phyloP scores from a whole-genome alignment of 2,113 vertebrate species.

The Pimephales promelas region DNA sequence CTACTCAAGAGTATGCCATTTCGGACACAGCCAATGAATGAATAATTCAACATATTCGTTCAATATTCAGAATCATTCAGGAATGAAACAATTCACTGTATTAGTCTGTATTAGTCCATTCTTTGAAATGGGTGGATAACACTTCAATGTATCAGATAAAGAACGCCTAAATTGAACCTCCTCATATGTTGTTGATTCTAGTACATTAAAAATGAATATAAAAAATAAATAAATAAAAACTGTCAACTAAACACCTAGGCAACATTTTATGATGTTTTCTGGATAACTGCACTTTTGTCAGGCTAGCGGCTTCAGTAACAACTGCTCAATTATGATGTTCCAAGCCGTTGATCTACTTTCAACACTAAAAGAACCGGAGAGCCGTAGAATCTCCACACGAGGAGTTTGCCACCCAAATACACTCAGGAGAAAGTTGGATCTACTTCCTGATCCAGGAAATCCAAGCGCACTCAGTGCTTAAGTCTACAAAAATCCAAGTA shows the following conservation, averaged over 20 bases:
- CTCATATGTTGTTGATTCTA: background rate
- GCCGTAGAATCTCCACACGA: background rate
- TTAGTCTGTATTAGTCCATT: too few relatives aligned
- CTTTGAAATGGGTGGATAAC: too few relatives aligned
- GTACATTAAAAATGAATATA: background rate
- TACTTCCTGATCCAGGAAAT: conserved; percentile 1
- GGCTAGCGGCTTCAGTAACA: background rate
- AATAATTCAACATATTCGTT: too few relatives aligned
- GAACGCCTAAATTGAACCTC: background rate
- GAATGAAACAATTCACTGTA: too few relatives aligned
- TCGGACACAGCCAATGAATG: too few relatives aligned
- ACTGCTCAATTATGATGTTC: background rate
- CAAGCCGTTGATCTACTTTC: background rate
- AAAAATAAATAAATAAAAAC: too few relatives aligned
- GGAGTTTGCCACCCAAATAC: conserved; percentile 24
- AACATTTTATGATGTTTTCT: background rate
- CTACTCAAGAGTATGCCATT: too few relatives aligned
- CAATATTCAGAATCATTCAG: too few relatives aligned
- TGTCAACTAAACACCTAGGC: background rate
- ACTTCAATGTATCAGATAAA: too few relatives aligned
- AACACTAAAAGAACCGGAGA: background rate
- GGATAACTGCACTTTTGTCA: background rate
- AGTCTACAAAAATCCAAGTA: conserved; percentile 42
- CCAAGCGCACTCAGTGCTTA: background rate
- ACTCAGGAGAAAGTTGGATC: conserved; percentile 6